Evolutionary conservation across 2,797 vertebrate species (phyloP), one percentile per base, ranked within the genome.

Genomic region (Spinus olivaceus): DNA sequence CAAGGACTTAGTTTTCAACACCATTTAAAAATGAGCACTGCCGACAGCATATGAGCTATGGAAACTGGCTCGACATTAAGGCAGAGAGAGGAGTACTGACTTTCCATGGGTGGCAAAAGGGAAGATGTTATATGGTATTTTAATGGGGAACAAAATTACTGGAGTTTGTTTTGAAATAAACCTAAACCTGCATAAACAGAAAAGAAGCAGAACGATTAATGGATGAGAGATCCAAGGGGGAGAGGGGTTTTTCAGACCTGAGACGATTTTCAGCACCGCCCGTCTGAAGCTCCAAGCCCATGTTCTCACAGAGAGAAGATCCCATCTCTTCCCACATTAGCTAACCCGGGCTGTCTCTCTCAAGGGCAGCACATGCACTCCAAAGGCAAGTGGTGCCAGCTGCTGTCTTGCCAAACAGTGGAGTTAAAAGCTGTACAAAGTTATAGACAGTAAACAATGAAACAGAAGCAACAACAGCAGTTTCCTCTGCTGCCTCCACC

Each of bases 401-500:
- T 95, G 94, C 82, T 95, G 60, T 79, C 70, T 83, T 97, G 94
- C 96, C 95, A 95, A 96, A 90, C 46, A 8, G 73, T 49, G 44
- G 63, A 97, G 96, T 96, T 96, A 94, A 96, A 96, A 95, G 95
- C 94, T 88, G 82, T 88, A 94, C 72, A 86, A 92, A 95, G 87
- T 92, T 94, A 94, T 32, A 91, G 92, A 90, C 72, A 86, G 91
- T 81, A 96, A 95, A 94, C 95, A 94, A 81, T 81, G 91, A 96
- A 94, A 95, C 70, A 94, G 91, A 94, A 96, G 92, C 24, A 27
- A 91, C 76, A 92, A 78, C 84, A 92, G 77, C 81, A 91, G 89
- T 57, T 92, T 86, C 69, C 90, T 54, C 85, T 66, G 54, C 92
- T 79, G 84, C 91, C 84, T 95, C 86, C 81, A 92, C 94, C 94